Evolutionary conservation across 2,113 vertebrate species (phyloP).

Genomic region (Nothoprocta perdicaria): DNA sequence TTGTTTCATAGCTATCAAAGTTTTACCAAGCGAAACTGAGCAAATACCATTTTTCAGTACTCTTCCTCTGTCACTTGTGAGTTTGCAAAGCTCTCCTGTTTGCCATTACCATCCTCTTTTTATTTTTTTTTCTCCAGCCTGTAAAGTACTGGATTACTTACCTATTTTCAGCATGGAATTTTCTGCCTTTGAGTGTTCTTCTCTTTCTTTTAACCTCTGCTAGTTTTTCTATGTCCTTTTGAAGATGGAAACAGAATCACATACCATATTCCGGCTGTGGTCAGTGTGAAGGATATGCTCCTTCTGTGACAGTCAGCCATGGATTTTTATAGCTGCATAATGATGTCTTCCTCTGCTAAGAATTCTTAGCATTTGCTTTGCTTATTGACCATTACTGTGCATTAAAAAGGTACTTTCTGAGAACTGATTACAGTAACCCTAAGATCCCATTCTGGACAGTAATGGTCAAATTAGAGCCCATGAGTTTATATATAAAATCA

Average conservation of each 20-base stretch:
- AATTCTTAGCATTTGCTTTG: not conserved
- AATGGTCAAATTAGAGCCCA: not conserved
- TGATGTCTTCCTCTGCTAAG: not conserved
- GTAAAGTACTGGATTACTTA: not conserved
- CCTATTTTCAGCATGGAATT: not conserved
- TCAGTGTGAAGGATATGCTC: too few species aligned
- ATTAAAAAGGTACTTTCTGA: not conserved
- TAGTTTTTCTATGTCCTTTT: not conserved
- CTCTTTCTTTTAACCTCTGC: not conserved
- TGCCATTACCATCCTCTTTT: not conserved
- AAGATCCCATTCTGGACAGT: not conserved
- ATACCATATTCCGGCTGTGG: not conserved
- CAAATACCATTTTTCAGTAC: not conserved
- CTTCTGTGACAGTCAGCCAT: not conserved
- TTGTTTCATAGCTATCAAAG: not conserved
- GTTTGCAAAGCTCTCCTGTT: not conserved
- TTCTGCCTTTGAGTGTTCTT: not conserved
- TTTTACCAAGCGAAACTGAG: not conserved
- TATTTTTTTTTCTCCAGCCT: not conserved
- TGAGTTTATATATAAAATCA: not conserved
- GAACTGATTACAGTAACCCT: not conserved
- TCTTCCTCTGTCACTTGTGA: not conserved
- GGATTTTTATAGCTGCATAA: not conserved
- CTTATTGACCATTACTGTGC: not conserved
- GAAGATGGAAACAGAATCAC: not conserved